Evolutionary conservation across 2,888 invertebrate species (phyloP).

Genomic region (Melikaiella ostensackeni): DNA sequence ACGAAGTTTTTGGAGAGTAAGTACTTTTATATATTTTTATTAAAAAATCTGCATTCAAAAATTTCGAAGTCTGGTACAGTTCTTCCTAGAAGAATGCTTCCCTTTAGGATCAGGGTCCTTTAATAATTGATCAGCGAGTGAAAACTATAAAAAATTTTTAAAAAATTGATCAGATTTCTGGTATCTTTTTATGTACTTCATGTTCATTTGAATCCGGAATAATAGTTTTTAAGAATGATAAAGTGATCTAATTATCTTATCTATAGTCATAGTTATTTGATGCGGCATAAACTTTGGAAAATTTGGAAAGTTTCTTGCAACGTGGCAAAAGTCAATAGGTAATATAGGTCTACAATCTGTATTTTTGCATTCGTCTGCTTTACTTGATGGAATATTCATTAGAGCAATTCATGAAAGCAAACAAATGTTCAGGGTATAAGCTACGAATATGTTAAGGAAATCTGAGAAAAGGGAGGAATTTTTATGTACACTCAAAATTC

Average conservation of each 20-base stretch:
- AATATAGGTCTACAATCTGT: too few species aligned
- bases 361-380: background rate
- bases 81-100: background rate
- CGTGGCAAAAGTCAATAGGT: background rate
- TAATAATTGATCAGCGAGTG: background rate
- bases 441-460: too few species aligned
- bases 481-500: background rate
- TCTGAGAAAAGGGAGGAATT: background rate
- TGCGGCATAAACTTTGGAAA: background rate
- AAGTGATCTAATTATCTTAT: background rate
- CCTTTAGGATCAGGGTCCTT: background rate
- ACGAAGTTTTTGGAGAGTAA: conserved; percentile 77
- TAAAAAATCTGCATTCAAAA: background rate
- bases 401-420: background rate
- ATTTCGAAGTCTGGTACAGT: background rate
- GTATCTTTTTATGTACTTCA: background rate
- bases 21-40: conserved; percentile 45
- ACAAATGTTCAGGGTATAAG: too few species aligned
- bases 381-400: background rate
- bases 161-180: background rate
- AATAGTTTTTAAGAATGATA: background rate
- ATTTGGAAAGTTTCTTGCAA: background rate
- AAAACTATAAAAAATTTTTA: background rate
- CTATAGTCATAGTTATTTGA: background rate
- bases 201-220: background rate